Conservation (phyloP, 2,888 invertebrate species). For the Microchrysa polita region DNA sequence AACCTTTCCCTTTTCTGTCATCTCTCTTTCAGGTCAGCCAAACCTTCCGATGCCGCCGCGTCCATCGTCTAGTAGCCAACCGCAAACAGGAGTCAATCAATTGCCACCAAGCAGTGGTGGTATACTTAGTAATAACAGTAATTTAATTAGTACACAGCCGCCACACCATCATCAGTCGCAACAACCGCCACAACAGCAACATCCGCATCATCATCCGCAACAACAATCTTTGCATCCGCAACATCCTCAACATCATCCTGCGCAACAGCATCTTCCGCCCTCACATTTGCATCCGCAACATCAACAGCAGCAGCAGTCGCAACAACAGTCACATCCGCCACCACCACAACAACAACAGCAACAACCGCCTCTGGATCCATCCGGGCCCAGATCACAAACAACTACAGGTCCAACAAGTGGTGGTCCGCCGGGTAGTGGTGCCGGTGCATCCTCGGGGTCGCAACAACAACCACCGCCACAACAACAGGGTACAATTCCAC, state of each 20-base stretch:
- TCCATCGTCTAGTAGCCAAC: slow-evolving; percentile 87
- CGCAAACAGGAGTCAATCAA: slow-evolving; percentile 68
- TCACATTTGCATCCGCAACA: slow-evolving; percentile 56
- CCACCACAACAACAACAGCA: slow-evolving; percentile 57
- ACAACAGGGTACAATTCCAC: slow-evolving; percentile 61
- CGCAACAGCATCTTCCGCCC: slow-evolving; percentile 47
- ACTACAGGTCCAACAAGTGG: slow-evolving; percentile 8
- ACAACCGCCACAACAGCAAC: slow-evolving; percentile 56
- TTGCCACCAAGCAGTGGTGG: slow-evolving; percentile 53
- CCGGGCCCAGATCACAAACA: slow-evolving; percentile 46
- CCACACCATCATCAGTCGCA: slow-evolving; percentile 52
- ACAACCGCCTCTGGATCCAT: slow-evolving; percentile 45
- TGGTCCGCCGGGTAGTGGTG: slow-evolving; percentile 53
- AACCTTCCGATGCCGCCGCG: slow-evolving; percentile 96
- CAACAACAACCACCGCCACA: slow-evolving; percentile 32
- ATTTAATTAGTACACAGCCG: slow-evolving; percentile 58
- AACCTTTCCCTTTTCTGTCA: slow-evolving; percentile 12
- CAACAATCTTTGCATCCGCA: slow-evolving; percentile 65
- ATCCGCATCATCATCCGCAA: slow-evolving; percentile 56
- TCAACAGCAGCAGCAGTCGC: slow-evolving; percentile 43
- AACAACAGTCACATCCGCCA: slow-evolving; percentile 52
- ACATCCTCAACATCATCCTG: slow-evolving; percentile 45
- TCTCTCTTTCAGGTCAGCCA: slow-evolving; percentile 74
- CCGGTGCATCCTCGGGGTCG: slow-evolving; percentile 63
- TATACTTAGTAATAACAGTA: slow-evolving; percentile 49